Conservation (phyloP, 2,797 vertebrate genomes). For the Poliocrania exsul region DNA sequence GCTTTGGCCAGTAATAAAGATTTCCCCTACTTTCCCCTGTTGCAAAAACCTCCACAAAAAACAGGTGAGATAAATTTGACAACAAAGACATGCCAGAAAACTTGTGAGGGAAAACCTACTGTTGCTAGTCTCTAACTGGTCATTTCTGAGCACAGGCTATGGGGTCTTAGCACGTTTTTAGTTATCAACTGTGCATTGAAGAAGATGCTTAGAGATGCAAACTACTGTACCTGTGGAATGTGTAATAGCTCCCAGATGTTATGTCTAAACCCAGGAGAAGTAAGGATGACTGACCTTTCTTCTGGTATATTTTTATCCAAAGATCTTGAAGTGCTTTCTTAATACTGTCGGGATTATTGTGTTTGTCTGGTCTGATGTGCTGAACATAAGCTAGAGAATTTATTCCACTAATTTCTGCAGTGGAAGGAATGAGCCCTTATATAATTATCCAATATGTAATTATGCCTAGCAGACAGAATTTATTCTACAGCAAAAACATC, state of each 20-base stretch:
- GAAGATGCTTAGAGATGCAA: background rate
- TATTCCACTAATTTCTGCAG: background rate
- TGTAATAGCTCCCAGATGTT: background rate
- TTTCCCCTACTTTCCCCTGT: background rate
- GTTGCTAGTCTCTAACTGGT: background rate
- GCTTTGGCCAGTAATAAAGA: background rate
- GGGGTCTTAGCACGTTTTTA: background rate
- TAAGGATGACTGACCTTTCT: background rate
- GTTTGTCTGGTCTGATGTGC: background rate
- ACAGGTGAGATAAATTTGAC: background rate
- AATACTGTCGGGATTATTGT: background rate
- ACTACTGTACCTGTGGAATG: background rate
- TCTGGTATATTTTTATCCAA: background rate
- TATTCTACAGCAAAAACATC: background rate
- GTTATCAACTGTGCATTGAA: background rate
- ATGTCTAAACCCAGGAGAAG: background rate
- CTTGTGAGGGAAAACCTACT: background rate
- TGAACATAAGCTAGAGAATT: background rate
- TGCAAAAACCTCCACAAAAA: background rate
- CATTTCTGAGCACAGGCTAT: background rate
- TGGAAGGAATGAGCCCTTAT: background rate
- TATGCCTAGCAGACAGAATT: background rate
- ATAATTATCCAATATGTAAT: background rate
- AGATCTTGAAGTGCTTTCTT: background rate
- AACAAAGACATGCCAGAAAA: background rate